phyloP scores from a whole-genome alignment of 2,888 invertebrate species.

The Pachymerium ferrugineum region DNA sequence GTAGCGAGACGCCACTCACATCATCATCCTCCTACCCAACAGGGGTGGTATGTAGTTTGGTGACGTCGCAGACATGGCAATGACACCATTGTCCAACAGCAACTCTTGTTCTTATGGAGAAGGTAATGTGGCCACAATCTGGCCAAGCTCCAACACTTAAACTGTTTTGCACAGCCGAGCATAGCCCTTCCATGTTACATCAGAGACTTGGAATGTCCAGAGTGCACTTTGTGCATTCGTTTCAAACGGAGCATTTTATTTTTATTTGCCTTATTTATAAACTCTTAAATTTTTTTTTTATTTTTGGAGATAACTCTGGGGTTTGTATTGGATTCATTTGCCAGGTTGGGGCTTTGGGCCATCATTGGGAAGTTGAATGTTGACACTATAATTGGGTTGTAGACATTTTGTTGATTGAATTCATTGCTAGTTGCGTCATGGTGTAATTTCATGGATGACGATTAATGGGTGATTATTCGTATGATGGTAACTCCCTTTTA shows the following conservation, averaged over 20 bases:
- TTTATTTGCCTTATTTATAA: conserved; percentile 27
- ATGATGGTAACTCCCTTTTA: not conserved
- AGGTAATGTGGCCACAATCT: conserved; percentile 25
- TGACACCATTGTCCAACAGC: conserved; percentile 23
- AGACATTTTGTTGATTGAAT: conserved; percentile 20
- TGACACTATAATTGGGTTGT: conserved; percentile 22
- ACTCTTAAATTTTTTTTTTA: conserved; percentile 35
- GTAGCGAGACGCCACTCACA: conserved; percentile 16
- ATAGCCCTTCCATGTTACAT: not conserved
- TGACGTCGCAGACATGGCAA: conserved; percentile 22
- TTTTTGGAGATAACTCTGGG: not conserved
- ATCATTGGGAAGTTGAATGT: not conserved
- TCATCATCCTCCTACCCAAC: not conserved
- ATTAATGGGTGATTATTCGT: not conserved
- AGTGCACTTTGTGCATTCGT: conserved; percentile 36
- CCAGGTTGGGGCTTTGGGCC: not conserved
- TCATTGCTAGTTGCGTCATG: conserved; percentile 20
- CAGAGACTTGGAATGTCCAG: conserved; percentile 3
- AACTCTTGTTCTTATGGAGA: conserved; percentile 8
- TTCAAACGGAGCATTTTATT: conserved; percentile 33
- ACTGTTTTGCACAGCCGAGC: conserved; percentile 22
- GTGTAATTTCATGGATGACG: conserved; percentile 9
- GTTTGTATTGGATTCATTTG: not conserved
- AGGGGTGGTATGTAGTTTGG: not conserved
- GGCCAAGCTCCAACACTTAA: conserved; percentile 18